phyloP scores from a whole-genome alignment of 2,888 invertebrate genomes.

The Pelosia muscerda region DNA sequence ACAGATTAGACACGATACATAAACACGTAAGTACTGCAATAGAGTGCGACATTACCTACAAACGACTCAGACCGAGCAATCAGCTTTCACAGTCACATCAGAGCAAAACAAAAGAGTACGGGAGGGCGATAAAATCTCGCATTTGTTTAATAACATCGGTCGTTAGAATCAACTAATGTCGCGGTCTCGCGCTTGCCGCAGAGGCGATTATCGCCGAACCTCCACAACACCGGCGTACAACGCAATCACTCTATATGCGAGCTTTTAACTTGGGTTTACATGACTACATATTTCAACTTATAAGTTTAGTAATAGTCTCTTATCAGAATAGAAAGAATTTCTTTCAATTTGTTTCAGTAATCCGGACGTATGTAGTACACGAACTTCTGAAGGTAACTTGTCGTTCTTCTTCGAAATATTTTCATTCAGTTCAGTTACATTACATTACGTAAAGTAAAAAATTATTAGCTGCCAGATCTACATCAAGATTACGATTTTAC shows the following conservation, averaged over 20 bases:
- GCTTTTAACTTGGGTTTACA: slow-evolving; percentile 49
- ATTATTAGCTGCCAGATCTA: too few relatives aligned
- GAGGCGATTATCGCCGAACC: slow-evolving; percentile 63
- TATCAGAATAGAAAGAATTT: not conserved
- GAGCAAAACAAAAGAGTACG: slow-evolving; percentile 73
- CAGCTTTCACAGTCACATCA: slow-evolving; percentile 71
- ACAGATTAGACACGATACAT: slow-evolving; percentile 39
- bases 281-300: slow-evolving; percentile 23
- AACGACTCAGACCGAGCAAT: slow-evolving; percentile 57
- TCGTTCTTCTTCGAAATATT: not conserved
- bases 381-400: not conserved
- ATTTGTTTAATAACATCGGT: slow-evolving; percentile 83
- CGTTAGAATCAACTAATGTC: slow-evolving; percentile 82
- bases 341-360: not conserved
- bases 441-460: too few relatives aligned
- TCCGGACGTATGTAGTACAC: not conserved
- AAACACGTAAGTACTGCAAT: slow-evolving; percentile 33
- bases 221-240: slow-evolving; percentile 50
- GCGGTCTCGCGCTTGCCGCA: slow-evolving; percentile 54
- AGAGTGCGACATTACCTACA: slow-evolving; percentile 49
- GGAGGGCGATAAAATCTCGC: slow-evolving; percentile 79
- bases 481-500: too few relatives aligned
- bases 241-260: slow-evolving; percentile 51
- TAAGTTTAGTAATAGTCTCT: not conserved
- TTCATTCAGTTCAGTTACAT: not conserved